A percentile compares a stretch with the other conserved stretches of the same genome.
phyloP scores from a whole-genome alignment of 2,888 invertebrate genomes.

The Seira sanloemensis region DNA sequence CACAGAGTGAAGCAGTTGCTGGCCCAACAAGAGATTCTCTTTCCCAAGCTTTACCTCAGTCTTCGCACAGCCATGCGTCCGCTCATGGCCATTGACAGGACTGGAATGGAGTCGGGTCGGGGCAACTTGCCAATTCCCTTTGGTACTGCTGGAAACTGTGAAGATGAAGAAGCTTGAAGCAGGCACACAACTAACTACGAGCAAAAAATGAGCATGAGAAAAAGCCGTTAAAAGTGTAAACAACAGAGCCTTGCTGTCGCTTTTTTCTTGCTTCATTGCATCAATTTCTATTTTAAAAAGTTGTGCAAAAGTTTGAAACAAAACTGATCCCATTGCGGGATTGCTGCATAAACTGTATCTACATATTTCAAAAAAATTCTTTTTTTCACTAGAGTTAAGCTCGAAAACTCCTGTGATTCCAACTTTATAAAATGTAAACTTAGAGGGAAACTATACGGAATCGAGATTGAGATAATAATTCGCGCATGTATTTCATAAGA shows the following conservation, averaged over 20 bases:
- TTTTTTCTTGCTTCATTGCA: no score
- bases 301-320: no score
- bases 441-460: not conserved
- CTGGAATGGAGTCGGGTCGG: constrained; percentile 67
- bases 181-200: no score
- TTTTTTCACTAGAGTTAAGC: not conserved
- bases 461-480: no score
- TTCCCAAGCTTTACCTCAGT: constrained; percentile 85
- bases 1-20: constrained; percentile 83
- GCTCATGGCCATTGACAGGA: constrained; percentile 78
- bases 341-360: no score
- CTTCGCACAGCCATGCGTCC: constrained; percentile 87
- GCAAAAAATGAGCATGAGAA: no score
- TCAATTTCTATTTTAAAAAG: no score
- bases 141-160: not conserved
- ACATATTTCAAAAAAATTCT: no score
- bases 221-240: no score
- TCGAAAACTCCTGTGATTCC: constrained; percentile 9
- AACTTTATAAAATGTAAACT: not conserved
- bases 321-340: no score
- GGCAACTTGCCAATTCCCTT: not conserved
- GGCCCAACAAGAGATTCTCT: constrained; percentile 84
- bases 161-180: constrained; percentile 11
- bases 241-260: no score
- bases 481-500: no score